These are phyloP conservation scores for Dyspetes luteomarginatus DNA, from an alignment of 2,888 invertebrate species.

Conservation along the genomic window DNA sequence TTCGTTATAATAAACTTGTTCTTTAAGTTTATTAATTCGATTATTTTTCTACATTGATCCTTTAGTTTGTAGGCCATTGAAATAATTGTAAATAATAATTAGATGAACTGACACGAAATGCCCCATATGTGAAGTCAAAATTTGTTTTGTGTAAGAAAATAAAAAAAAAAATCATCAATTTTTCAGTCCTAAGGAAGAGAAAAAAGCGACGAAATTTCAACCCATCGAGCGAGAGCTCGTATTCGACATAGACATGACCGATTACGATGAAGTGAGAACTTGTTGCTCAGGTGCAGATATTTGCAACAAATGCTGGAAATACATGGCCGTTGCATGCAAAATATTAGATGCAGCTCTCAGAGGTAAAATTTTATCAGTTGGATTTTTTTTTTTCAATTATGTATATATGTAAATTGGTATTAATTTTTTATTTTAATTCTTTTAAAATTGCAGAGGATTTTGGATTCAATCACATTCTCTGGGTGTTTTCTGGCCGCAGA, in stretches of 20 bases:
- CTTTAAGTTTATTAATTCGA: no score
- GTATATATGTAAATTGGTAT: no score
- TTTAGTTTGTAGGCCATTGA: no score
- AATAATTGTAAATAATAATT: no score
- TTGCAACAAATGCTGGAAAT: conserved; percentile 98
- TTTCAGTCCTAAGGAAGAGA: conserved; percentile 64
- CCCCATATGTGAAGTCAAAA: no score
- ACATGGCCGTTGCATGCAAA: conserved; percentile 96
- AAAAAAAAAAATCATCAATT: conserved; percentile 4
- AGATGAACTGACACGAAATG: no score
- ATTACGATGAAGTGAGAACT: conserved; percentile 97
- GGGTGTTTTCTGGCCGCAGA: conserved; percentile 99
- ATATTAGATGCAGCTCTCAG: conserved; percentile 93
- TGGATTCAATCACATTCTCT: conserved; percentile 95
- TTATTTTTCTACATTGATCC: no score
- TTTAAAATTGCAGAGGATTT: conserved; percentile 99
- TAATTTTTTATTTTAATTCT: no score
- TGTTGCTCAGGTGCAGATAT: conserved; percentile 96
- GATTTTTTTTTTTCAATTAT: background rate
- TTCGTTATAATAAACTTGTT: no score
- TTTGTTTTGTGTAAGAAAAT: no score
- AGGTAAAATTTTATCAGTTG: conserved; percentile 84
- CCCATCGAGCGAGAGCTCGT: conserved; percentile 93
- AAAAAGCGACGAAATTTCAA: conserved; percentile 70
- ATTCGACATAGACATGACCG: conserved; percentile 99